Evolutionary conservation across 2,797 vertebrate species (phyloP), one percentile per base, ranked within the genome.

Genomic region (Tenualosa thibaudeaui): DNA sequence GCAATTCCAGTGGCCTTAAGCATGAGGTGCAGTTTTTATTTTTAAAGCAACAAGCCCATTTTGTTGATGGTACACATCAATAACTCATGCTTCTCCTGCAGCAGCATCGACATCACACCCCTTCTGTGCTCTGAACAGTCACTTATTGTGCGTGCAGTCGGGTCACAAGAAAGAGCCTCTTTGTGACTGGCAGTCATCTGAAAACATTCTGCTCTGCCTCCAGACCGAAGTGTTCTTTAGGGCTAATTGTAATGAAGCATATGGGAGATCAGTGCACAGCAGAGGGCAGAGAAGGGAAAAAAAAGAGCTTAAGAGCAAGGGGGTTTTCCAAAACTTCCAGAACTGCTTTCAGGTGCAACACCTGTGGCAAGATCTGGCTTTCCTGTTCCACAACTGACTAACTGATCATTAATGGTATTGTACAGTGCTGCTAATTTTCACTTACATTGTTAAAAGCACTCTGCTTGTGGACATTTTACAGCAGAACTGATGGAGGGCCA

Each of bases 191-290:
- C 9, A 85, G 85, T 91, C 86, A 89, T 90, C 89, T 87, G 87
- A 89, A 89, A 82, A 81, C 82, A 86, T 87, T 88, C 84, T 83
- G 50, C 82, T 86, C 86, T 81, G 86, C 90, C 90, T 86, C 84
- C 88, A 89, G 88, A 88, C 83, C 82, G 81, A 50, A 31, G 31
- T 87, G 87, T 86, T 37, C 84, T 87, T 88, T 82, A 15, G n/a
- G 75, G 43, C 84, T 82, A 81, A 86, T 54, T 31, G 86, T 46
- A 19, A 15, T 19, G 1, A 78, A 17, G 37, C 71, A 46, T 46
- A 46, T 46, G 71, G 37, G 40, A 75, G 65, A 46, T 40, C 46
- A 43, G 26, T 22, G 10, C 3, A 19, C 71, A 46, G 19, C 71
- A 78, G 31, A 40, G 13, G 3, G 5, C 5, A 15, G 6, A 5